A percentile compares a stretch with the other conserved stretches of the same genome.
Conservation (phyloP, 2,888 invertebrate species). For the Drosophila austrosaltans region DNA sequence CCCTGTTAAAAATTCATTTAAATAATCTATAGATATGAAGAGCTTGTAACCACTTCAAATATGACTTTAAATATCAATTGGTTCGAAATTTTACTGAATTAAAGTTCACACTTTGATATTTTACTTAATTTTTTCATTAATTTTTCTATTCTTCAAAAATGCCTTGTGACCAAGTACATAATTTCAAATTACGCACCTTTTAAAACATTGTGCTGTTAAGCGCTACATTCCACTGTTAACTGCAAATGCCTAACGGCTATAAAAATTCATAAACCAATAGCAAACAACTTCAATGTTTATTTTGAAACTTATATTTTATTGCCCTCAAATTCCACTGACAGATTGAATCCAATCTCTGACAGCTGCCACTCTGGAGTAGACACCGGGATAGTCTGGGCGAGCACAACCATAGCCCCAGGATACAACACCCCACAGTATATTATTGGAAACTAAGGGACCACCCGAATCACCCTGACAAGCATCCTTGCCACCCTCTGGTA, state of each 20-base stretch:
- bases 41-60: too few relatives aligned
- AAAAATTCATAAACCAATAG: neutral
- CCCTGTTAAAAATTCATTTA: too few relatives aligned
- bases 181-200: neutral
- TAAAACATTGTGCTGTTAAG: neutral
- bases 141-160: too few relatives aligned
- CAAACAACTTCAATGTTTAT: neutral
- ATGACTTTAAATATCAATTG: too few relatives aligned
- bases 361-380: conserved; percentile 74
- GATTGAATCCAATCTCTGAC: conserved; percentile 73
- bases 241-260: too few relatives aligned
- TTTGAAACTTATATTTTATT: conserved; percentile 8
- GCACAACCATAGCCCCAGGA: conserved; percentile 82
- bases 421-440: conserved; percentile 77
- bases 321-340: conserved; percentile 49
- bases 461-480: conserved; percentile 82
- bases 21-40: too few relatives aligned
- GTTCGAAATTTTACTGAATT: too few relatives aligned
- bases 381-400: conserved; percentile 73
- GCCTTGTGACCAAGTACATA: neutral
- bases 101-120: too few relatives aligned
- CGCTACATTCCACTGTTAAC: conserved; percentile 1
- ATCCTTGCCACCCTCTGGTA: conserved; percentile 76
- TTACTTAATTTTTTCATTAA: too few relatives aligned
- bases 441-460: conserved; percentile 72